Conservation (phyloP, 2,113 vertebrate genomes). For the Monarcha castaneiventris region DNA sequence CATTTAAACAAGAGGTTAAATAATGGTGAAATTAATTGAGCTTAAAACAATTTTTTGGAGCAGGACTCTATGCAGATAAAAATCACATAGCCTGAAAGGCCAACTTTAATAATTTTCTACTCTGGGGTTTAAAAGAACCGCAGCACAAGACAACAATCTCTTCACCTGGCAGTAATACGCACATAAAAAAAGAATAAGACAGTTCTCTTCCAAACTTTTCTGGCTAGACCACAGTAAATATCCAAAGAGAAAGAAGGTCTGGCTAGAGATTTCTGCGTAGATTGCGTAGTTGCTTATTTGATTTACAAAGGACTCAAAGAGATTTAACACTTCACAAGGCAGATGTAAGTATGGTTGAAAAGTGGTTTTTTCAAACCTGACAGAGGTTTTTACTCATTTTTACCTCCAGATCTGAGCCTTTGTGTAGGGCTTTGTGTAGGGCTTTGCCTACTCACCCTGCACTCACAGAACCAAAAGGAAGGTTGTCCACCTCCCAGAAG, state of each 20-base stretch:
- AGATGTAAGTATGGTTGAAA: background rate
- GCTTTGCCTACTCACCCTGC: background rate
- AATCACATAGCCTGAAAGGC: constrained; percentile 30
- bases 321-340: background rate
- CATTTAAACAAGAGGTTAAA: constrained; percentile 37
- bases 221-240: constrained; percentile 4
- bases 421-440: background rate
- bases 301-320: background rate
- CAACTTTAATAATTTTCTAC: background rate
- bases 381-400: background rate
- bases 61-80: constrained; percentile 22
- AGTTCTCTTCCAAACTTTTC: background rate
- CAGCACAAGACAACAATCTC: constrained; percentile 41
- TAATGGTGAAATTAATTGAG: constrained; percentile 32
- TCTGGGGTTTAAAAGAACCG: constrained; percentile 5
- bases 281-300: background rate
- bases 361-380: background rate
- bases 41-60: constrained; percentile 34
- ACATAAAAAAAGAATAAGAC: background rate
- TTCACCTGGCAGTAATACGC: constrained; percentile 43
- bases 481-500: background rate
- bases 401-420: background rate
- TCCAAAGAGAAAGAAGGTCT: background rate
- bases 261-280: background rate
- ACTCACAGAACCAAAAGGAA: background rate